A percentile compares a stretch with the other conserved stretches of the same genome.
Evolutionary conservation across 2,113 vertebrate species (phyloP).

Genomic region (Nannospalax galili): DNA sequence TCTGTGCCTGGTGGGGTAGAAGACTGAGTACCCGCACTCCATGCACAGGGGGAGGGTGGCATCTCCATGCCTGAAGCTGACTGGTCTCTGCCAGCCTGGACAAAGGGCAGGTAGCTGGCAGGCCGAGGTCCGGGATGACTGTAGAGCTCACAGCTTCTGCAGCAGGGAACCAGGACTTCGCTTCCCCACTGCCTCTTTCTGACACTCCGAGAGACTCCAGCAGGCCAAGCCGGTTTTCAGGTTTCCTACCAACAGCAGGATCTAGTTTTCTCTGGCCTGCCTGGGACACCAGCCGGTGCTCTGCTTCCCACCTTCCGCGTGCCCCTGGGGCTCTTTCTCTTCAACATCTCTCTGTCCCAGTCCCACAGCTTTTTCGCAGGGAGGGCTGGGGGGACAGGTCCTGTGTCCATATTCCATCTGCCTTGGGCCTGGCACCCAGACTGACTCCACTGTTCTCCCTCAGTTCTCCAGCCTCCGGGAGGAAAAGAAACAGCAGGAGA

Average conservation of each 20-base stretch:
- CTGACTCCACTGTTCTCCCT: neutral
- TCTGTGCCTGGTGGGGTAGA: neutral
- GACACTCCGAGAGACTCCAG: fast-evolving
- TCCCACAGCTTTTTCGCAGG: fast-evolving
- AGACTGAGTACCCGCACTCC: no score
- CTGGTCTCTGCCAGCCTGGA: neutral
- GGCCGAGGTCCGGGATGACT: fast-evolving
- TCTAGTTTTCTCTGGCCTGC: fast-evolving
- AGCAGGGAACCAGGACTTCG: no score
- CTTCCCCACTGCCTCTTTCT: neutral
- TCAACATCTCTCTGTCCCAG: fast-evolving
- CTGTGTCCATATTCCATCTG: fast-evolving
- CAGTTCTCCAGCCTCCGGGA: constrained; percentile 85
- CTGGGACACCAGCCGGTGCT: fast-evolving
- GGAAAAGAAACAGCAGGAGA: constrained; percentile 72
- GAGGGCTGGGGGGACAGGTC: fast-evolving
- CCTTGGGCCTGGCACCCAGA: neutral
- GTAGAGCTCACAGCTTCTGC: neutral
- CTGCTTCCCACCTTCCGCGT: fast-evolving
- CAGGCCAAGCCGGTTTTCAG: fast-evolving
- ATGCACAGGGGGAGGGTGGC: neutral
- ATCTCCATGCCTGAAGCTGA: neutral
- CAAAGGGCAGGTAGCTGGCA: fast-evolving
- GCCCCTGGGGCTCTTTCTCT: fast-evolving
- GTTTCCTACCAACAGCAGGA: fast-evolving